phyloP scores from a whole-genome alignment of 2,888 invertebrate genomes.

The Catocala sponsa region DNA sequence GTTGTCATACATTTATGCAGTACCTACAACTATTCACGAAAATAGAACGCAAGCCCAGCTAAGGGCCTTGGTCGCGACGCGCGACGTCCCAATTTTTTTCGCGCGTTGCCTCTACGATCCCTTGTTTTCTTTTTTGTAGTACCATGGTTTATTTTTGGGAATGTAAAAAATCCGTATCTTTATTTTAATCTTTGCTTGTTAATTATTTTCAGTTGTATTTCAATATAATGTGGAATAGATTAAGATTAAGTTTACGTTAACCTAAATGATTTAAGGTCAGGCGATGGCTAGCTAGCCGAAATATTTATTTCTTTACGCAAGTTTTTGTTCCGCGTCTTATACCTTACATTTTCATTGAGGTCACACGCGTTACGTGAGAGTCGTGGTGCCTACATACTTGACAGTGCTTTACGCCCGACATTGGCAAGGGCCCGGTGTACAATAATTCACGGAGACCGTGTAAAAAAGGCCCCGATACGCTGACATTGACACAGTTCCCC shows the following conservation, averaged over 20 bases:
- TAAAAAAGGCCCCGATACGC: slow-evolving; percentile 66
- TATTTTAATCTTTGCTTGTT: not conserved
- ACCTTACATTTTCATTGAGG: slow-evolving; percentile 45
- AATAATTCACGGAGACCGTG: slow-evolving; percentile 58
- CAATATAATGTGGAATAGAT: slow-evolving; percentile 7
- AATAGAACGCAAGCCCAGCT: slow-evolving; percentile 56
- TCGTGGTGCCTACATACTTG: slow-evolving; percentile 35
- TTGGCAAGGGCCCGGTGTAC: slow-evolving; percentile 41
- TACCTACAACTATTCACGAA: slow-evolving; percentile 44
- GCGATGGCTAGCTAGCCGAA: slow-evolving; percentile 16
- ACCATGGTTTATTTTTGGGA: slow-evolving; percentile 26
- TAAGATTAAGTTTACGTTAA: slow-evolving; percentile 26
- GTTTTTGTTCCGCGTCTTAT: slow-evolving; percentile 35
- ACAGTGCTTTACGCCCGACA: slow-evolving; percentile 31
- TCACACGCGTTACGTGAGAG: slow-evolving; percentile 37
- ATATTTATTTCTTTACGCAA: slow-evolving; percentile 18
- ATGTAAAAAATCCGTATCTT: slow-evolving; percentile 1
- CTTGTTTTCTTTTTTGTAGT: slow-evolving; percentile 13
- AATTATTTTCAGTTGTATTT: slow-evolving; percentile 2
- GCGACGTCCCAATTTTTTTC: slow-evolving; percentile 51
- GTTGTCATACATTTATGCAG: slow-evolving; percentile 54
- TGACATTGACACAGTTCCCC: slow-evolving; percentile 84
- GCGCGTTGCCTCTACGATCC: slow-evolving; percentile 20
- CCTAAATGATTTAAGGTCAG: slow-evolving; percentile 33
- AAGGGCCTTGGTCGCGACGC: slow-evolving; percentile 58